Base-by-base conservation (phyloP, 1,140 invertebrate species). In the Drosophila rufa region DNA sequence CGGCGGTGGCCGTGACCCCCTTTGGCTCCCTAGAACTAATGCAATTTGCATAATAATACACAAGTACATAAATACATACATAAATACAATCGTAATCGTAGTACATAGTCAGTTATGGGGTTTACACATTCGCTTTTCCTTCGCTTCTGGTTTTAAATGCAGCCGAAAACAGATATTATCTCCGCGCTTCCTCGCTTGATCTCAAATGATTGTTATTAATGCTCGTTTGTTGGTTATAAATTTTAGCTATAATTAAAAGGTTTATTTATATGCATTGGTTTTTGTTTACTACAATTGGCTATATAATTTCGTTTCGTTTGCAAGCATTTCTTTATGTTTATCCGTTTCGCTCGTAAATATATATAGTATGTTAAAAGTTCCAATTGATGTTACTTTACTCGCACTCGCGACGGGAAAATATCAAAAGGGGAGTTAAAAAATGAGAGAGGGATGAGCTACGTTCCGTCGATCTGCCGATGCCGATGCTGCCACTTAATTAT, bases 41-140 rank as follows among this genome's bases (percentile, higher is more conserved):
- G 85, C 76, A 82, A 84, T 87, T 87, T 36, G 81, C 68, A 90
- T 80, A 80, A 73, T 64, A 70, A 82, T 87, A 79, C 75, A 89
- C 83, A 78, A 74, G 68, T 81, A 85, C 77, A 74, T 86, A 87
- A 82, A 76, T 86, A 86, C 84, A 82, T 86, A 87, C 84, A 85
- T 86, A 86, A 86, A 87, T 87, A 82, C 83, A 87, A 87, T 86
- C 64, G 67, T 87, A 78, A 80, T 86, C 79, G 57, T 82, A 82
- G 68, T 86, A 87, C 78, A 86, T 86, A 86, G 80, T 87, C 84
- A 75, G 83, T 86, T 81, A 84, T 73, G 67, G 75, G 62, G 68
- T 79, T 48, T 79, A 53, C 47, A 75, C 59, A 65, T 74, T 66
- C 22, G 43, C 42, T 61, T 48, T 50, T 33, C 36, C 55, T 55